Evolutionary conservation across 2,888 invertebrate species (phyloP).

Genomic region (Caenorhabditis sinica): DNA sequence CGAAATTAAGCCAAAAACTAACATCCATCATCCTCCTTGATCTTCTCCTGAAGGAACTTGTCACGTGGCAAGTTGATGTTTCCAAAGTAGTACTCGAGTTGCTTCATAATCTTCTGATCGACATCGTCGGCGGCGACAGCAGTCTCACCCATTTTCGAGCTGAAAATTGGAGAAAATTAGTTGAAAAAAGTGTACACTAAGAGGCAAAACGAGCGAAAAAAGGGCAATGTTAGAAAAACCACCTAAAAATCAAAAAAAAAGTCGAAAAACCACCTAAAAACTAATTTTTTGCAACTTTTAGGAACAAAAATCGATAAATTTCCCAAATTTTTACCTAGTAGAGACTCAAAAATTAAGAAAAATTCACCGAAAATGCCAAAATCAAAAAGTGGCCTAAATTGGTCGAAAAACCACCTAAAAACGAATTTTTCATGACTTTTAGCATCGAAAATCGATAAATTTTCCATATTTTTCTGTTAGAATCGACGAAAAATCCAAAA

Average conservation of each 20-base stretch:
- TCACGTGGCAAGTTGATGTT: slow-evolving; percentile 94
- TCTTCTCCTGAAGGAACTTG: slow-evolving; percentile 93
- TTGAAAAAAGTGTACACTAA: not conserved
- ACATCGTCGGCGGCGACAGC: slow-evolving; percentile 45
- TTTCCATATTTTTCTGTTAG: too few relatives aligned
- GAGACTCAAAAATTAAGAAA: too few relatives aligned
- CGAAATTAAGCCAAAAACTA: too few relatives aligned
- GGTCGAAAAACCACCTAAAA: too few relatives aligned
- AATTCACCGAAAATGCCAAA: too few relatives aligned
- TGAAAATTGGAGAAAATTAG: not conserved
- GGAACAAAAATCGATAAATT: too few relatives aligned
- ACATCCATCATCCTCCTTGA: slow-evolving; percentile 90
- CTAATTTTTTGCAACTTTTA: too few relatives aligned
- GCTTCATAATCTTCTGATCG: slow-evolving; percentile 56
- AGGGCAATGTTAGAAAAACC: not conserved
- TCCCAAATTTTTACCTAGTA: too few relatives aligned
- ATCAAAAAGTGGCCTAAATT: too few relatives aligned
- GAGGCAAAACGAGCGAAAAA: not conserved
- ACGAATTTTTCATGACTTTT: too few relatives aligned
- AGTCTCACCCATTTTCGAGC: slow-evolving; percentile 43
- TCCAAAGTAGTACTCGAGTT: slow-evolving; percentile 89
- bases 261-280: too few relatives aligned
- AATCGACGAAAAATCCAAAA: not conserved
- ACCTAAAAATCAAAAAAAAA: not conserved
- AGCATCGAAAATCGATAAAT: too few relatives aligned